A percentile compares a stretch with the other conserved stretches of the same genome.
phyloP scores from a whole-genome alignment of 1,140 invertebrate species.

The Drosophila aff. region DNA sequence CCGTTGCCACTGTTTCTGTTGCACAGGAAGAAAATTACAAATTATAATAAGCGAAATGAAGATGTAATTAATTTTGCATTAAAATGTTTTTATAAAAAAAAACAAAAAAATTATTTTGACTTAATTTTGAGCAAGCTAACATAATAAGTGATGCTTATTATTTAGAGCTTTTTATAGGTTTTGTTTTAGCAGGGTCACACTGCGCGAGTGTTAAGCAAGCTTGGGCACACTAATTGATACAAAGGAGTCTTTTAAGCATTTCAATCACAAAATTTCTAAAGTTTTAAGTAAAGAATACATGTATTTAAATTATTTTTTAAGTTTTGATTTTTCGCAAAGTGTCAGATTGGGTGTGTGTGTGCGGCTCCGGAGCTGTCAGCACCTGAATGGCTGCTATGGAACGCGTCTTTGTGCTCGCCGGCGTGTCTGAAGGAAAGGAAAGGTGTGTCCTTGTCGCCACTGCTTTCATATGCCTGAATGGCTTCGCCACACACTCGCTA shows the following conservation, averaged over 20 bases:
- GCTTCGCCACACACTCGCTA: constrained; percentile 31
- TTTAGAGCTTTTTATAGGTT: neutral
- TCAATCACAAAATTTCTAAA: too few species aligned
- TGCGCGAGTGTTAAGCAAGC: accelerated
- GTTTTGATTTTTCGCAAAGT: neutral
- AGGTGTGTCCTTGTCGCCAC: constrained; percentile 67
- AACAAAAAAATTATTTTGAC: neutral
- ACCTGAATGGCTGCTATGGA: constrained; percentile 71
- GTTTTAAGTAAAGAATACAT: too few species aligned
- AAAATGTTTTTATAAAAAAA: neutral
- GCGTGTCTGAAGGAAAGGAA: constrained; percentile 19
- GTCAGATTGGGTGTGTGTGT: neutral
- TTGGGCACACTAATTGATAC: neutral
- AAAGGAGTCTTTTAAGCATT: too few species aligned
- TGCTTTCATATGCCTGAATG: constrained; percentile 40
- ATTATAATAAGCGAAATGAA: neutral
- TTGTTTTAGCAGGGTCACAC: neutral
- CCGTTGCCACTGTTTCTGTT: constrained; percentile 52
- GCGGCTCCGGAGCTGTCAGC: constrained; percentile 48
- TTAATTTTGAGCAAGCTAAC: neutral
- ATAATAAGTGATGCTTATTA: neutral
- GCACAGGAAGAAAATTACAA: constrained; percentile 3
- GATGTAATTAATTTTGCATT: neutral
- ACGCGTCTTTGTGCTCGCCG: constrained; percentile 41
- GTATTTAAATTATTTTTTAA: too few species aligned